Percentiles rank a stretch among this genome's conserved stretches.
These are phyloP conservation scores for Pocillopora damicornis DNA, from an alignment of 64 coral and sea anemone species.

Conservation along the genomic window DNA sequence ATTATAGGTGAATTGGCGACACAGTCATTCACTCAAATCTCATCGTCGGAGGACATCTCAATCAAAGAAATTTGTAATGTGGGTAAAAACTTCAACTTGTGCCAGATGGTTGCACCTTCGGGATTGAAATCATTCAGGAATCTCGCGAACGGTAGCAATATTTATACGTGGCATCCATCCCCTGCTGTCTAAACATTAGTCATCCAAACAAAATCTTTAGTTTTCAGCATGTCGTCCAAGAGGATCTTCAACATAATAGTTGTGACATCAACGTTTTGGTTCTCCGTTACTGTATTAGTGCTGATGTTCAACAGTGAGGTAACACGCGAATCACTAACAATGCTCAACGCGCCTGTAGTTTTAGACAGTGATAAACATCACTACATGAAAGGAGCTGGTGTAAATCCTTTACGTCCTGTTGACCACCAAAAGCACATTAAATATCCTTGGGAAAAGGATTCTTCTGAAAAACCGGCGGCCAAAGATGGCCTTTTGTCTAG, in stretches of 20 bases:
- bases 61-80: neutral
- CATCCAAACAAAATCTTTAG: neutral
- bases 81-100: neutral
- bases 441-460: conserved; percentile 90
- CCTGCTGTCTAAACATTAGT: conserved; percentile 11
- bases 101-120: neutral
- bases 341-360: conserved; percentile 89
- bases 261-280: conserved; percentile 94
- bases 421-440: conserved; percentile 80
- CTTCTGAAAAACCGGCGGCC: neutral
- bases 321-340: conserved; percentile 78
- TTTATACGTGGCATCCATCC: conserved; percentile 30
- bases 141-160: neutral
- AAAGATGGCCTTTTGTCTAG: conserved; percentile 57
- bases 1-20: conserved; percentile 10
- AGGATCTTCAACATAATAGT: conserved; percentile 88
- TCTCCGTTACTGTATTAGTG: conserved; percentile 84
- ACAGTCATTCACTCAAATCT: neutral
- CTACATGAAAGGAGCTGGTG: conserved; percentile 91
- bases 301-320: conserved; percentile 92
- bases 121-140: neutral
- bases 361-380: conserved; percentile 59
- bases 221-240: conserved; percentile 51
- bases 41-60: neutral
- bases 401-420: conserved; percentile 81